Percentiles rank a stretch among this genome's conserved stretches.
These are phyloP conservation scores for Galaxias olidus DNA, from an alignment of 2,797 vertebrate species.

Conservation along the genomic window DNA sequence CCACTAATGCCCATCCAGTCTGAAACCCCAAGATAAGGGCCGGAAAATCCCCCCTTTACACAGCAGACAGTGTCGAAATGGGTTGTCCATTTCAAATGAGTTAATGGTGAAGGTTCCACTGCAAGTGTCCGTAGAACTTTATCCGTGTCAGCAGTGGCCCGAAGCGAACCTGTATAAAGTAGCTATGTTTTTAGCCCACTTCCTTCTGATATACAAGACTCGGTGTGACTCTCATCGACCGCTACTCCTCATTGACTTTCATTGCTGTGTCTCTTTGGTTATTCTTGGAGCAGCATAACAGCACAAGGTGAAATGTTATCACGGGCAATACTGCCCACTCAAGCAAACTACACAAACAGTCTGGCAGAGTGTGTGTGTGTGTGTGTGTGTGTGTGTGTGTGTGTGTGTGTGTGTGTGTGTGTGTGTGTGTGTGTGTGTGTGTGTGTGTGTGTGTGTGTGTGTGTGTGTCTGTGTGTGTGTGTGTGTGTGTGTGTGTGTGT, in stretches of 20 bases:
- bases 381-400: conserved; percentile 1
- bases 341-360: conserved; percentile 18
- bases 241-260: not conserved
- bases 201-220: not conserved
- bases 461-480: conserved; percentile 12
- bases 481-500: conserved; percentile 18
- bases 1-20: no score
- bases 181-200: not conserved
- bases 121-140: no score
- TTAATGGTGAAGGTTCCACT: no score
- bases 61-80: no score
- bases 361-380: conserved; percentile 9
- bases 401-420: conserved; percentile 3
- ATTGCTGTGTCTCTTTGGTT: not conserved
- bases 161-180: not conserved
- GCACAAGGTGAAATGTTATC: conserved; percentile 3
- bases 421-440: no score
- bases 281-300: not conserved
- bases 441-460: conserved; percentile 19
- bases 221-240: not conserved
- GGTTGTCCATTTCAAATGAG: no score
- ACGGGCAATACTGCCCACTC: conserved; percentile 15
- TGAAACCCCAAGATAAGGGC: no score
- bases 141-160: no score
- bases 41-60: no score